Evolutionary conservation across 2,797 vertebrate species (phyloP), one percentile per base, ranked within the genome.

Genomic region (Anabas testudineus): DNA sequence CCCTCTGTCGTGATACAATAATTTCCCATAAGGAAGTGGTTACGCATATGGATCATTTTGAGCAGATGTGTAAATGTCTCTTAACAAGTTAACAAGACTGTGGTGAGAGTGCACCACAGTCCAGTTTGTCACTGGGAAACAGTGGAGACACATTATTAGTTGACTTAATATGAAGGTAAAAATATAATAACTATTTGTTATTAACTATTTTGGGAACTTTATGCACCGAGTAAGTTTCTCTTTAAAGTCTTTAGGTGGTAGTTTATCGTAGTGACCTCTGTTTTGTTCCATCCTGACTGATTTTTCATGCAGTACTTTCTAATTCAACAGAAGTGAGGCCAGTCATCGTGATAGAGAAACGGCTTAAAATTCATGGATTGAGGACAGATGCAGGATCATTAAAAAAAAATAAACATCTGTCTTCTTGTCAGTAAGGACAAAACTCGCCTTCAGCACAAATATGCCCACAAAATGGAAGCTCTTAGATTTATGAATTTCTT

Each of bases 1-100:
- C 77, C 57, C 74, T 70, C 72, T 70, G 52, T 88, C 67, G 10
- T 78, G 86, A 92, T 92, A 68, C 90, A 92, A 93, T 90, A 78
- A 92, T 90, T n/a, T 90, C 84, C 88, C 86, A 88, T 75, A 72
- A 90, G 91, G 90, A 93, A 90, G 84, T 89, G 89, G 93, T 93
- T 92, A 90, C 89, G 92, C 79, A 87, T 90, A 87, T 58, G 78
- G 81, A 84, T 93, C 89, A 94, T 87, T 88, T 88, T 82, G 67
- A 91, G 88, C 93, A 94, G 92, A 94, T 94, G 92, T 92, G 89
- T 87, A 89, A 91, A 90, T 80, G 91, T 86, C 8, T 8, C 87
- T 90, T 83, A 76, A 87, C 88, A 86, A 81, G 91, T 88, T 93
- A 93, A 92, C 86, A 86, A 90, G 90, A 59, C 78, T 84, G 74